A percentile compares a stretch with the other conserved stretches of the same genome.
These are phyloP conservation scores for Pristionchus arcanus DNA, from an alignment of 2,888 invertebrate species.

Conservation along the genomic window DNA sequence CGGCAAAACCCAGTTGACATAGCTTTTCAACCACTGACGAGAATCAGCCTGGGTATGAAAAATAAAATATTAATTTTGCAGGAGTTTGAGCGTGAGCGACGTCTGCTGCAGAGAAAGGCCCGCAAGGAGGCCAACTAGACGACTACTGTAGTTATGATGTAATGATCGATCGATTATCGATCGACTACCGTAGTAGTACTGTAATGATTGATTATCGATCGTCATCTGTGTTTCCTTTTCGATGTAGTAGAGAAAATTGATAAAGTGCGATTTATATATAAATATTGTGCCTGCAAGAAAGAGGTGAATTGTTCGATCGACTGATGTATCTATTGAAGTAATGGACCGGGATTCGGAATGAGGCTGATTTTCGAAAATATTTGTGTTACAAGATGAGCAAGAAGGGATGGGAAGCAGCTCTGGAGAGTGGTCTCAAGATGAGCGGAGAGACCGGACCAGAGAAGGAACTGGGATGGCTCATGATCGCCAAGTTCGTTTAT, in stretches of 20 bases:
- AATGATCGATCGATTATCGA: conserved; percentile 40
- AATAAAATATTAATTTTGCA: too few relatives aligned
- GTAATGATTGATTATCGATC: conserved; percentile 23
- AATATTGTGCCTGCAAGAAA: background rate
- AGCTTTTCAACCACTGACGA: too few relatives aligned
- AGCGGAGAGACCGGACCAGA: conserved; percentile 16
- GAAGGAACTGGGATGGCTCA: conserved; percentile 52
- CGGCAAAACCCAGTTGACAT: too few relatives aligned
- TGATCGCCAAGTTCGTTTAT: conserved; percentile 40
- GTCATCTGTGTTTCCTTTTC: background rate
- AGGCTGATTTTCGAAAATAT: background rate
- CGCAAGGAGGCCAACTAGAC: conserved; percentile 67
- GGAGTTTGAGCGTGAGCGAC: conserved; percentile 78
- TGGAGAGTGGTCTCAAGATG: conserved; percentile 53
- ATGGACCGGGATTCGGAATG: too few relatives aligned
- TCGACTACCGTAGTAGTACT: background rate
- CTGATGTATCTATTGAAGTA: background rate
- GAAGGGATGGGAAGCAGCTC: conserved; percentile 44
- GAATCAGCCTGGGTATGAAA: too few relatives aligned
- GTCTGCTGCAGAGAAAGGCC: conserved; percentile 73
- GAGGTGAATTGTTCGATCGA: background rate
- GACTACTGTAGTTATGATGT: conserved; percentile 29
- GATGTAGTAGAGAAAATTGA: conserved; percentile 28
- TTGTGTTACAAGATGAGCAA: conserved; percentile 34
- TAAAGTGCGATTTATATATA: background rate